Evolutionary conservation across 2,797 vertebrate genomes (phyloP).

Genomic region (Aratinga solstitialis): DNA sequence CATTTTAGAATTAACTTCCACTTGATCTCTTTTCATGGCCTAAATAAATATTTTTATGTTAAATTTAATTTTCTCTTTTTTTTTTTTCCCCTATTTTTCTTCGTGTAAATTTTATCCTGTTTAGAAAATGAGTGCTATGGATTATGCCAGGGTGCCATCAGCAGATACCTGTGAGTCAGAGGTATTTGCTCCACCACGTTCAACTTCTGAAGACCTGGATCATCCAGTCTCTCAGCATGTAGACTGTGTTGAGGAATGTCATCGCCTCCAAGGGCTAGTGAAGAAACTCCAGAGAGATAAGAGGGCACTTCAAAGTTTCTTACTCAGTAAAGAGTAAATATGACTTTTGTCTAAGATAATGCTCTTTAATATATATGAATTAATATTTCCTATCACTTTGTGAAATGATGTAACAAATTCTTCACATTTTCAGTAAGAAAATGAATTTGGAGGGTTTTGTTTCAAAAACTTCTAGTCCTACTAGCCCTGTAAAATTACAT

Average conservation of each 20-base stretch:
- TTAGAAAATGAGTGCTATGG: slow-evolving; percentile 68
- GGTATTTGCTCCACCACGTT: slow-evolving; percentile 10
- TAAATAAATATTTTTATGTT: not conserved
- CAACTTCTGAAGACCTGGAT: slow-evolving; percentile 48
- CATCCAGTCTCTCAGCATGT: not conserved
- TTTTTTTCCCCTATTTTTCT: not conserved
- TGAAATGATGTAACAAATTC: not conserved
- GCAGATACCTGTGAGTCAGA: not conserved
- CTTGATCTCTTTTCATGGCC: not conserved
- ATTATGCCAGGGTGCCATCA: slow-evolving; percentile 21
- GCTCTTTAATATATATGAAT: not conserved
- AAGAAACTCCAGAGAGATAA: slow-evolving; percentile 78
- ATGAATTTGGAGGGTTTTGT: not conserved
- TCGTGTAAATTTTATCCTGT: not conserved
- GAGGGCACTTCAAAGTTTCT: slow-evolving; percentile 73
- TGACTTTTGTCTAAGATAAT: not conserved
- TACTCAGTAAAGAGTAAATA: slow-evolving; percentile 84
- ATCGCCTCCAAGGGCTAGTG: slow-evolving; percentile 68
- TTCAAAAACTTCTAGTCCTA: not conserved
- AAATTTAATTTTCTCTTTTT: not conserved
- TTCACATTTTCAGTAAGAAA: not conserved
- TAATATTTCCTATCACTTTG: not conserved
- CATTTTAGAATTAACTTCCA: not conserved
- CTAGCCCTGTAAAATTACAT: not conserved
- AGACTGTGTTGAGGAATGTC: slow-evolving; percentile 54